These are phyloP conservation scores for zebrafish (Danio rerio) DNA, from an alignment of 2,113 vertebrate genomes.

Conservation along the genomic window DNA sequence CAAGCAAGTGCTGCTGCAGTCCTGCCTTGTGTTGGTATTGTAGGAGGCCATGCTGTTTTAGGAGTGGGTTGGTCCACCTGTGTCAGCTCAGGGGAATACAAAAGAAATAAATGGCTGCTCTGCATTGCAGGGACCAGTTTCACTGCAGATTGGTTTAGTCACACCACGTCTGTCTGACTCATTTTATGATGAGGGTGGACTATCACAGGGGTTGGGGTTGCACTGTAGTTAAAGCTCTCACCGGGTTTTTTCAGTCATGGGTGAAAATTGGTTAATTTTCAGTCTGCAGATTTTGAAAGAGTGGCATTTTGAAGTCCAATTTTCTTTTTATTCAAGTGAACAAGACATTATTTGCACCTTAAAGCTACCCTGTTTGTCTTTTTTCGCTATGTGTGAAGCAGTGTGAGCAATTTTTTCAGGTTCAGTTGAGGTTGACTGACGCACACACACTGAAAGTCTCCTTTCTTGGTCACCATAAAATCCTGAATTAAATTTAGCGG, in stretches of 20 bases:
- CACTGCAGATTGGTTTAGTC: constrained; percentile 17
- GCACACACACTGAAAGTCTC: no score
- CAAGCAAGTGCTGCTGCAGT: not conserved
- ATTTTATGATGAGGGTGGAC: not conserved
- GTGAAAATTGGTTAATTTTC: constrained; percentile 22
- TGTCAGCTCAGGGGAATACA: not conserved
- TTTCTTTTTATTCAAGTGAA: not conserved
- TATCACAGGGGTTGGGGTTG: constrained; percentile 11
- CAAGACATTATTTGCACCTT: not conserved
- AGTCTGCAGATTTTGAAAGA: not conserved
- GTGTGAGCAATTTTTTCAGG: no score
- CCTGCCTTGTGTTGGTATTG: not conserved
- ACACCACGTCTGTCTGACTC: constrained; percentile 8
- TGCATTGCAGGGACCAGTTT: constrained; percentile 11
- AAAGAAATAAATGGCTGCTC: constrained; percentile 1
- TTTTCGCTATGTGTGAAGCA: no score
- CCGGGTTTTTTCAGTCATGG: constrained; percentile 12
- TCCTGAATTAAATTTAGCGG: no score
- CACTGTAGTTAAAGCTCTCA: not conserved
- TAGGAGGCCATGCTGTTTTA: not conserved
- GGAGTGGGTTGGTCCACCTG: not conserved
- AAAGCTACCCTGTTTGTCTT: not conserved
- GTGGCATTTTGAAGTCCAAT: not conserved
- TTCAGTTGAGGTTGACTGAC: no score
- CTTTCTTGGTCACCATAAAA: no score